Evolutionary conservation across 2,888 invertebrate species (phyloP).

Genomic region (Sipha maydis): DNA sequence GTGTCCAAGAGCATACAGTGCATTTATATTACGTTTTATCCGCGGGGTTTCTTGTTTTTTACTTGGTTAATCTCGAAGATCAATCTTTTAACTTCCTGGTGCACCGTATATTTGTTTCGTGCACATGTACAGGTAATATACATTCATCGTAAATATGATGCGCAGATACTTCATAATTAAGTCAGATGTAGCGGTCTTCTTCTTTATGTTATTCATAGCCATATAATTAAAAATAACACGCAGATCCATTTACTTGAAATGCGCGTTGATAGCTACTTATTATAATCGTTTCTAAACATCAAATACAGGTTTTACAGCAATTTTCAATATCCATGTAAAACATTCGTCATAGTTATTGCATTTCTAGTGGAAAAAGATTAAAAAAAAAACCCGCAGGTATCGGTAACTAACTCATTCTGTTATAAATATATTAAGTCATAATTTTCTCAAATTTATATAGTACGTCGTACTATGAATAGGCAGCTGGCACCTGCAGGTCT

Average conservation of each 20-base stretch:
- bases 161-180: not conserved
- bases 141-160: not conserved
- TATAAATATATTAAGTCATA: too few species aligned
- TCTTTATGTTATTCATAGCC: not conserved
- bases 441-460: too few species aligned
- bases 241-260: not conserved
- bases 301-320: not conserved
- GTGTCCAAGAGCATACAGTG: not conserved
- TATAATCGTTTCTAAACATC: too few species aligned
- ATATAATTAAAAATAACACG: not conserved
- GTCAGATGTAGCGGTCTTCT: not conserved
- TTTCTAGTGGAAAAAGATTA: too few species aligned
- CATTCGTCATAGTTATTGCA: not conserved
- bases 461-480: too few species aligned
- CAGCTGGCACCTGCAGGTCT: too few species aligned
- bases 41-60: not conserved
- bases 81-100: slow-evolving; percentile 1
- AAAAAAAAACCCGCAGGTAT: too few species aligned
- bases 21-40: slow-evolving; percentile 12
- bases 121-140: not conserved
- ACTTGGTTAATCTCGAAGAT: not conserved
- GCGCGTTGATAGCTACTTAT: too few species aligned
- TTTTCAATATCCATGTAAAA: not conserved
- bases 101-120: not conserved
- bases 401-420: too few species aligned